These are phyloP conservation scores for Troilus luridus DNA, from an alignment of 2,888 invertebrate species.

Conservation along the genomic window DNA sequence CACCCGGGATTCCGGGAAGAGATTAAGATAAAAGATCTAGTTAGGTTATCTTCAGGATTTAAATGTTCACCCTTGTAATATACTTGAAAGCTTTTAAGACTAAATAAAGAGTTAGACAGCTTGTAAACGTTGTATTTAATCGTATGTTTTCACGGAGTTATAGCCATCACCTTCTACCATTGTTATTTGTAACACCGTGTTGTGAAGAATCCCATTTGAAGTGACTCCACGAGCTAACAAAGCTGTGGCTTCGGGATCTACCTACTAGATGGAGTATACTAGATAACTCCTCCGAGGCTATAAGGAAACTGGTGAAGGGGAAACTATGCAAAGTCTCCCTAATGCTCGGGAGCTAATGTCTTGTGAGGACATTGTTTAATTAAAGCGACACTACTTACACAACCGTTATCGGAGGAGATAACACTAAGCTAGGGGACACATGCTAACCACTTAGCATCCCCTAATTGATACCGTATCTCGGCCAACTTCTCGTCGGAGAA, in stretches of 20 bases:
- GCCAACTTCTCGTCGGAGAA: neutral
- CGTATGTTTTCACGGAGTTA: no score
- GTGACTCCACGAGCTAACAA: neutral
- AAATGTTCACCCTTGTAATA: neutral
- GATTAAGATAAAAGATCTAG: neutral
- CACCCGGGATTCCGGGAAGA: neutral
- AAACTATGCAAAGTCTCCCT: neutral
- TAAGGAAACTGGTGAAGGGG: constrained; percentile 32
- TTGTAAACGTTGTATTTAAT: neutral
- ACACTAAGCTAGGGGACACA: constrained; percentile 18
- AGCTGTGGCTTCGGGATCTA: neutral
- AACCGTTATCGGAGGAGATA: neutral
- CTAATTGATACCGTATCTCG: constrained; percentile 42
- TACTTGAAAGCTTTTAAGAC: neutral
- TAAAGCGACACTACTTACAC: constrained; percentile 38
- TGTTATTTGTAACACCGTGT: neutral
- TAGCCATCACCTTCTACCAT: neutral
- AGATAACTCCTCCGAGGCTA: constrained; percentile 10
- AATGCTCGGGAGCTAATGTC: neutral
- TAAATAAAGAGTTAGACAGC: neutral
- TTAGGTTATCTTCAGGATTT: neutral
- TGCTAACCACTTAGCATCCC: constrained; percentile 36
- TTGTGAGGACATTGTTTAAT: constrained; percentile 42
- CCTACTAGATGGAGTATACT: neutral
- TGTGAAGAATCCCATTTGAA: neutral